Evolutionary conservation across 2,113 vertebrate species (phyloP), one percentile per base, ranked within the genome.

Genomic region (Ceuthmochares aereus): DNA sequence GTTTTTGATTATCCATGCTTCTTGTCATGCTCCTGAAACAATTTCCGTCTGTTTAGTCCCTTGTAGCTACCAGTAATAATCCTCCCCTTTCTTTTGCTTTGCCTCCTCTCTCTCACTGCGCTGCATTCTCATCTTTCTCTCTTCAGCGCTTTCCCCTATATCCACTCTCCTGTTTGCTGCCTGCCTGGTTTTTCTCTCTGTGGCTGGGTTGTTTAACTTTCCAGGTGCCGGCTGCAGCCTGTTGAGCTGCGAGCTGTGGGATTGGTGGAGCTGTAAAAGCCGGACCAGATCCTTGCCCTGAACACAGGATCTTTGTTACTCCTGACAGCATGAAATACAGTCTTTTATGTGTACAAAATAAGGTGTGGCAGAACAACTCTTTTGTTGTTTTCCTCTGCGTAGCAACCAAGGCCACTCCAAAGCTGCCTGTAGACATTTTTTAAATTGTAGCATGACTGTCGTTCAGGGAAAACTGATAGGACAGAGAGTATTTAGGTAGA

Each of bases 341-440:
- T 23, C 93, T 76, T 76, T 79, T 66, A 52, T 58, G 83, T 64
- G 64, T 70, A 43, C 3, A 14, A 59, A 96, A 84, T 56, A 89
- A 88, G 96, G 96, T 43, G 86, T 82, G 96, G 93, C 96, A 22
- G 68, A 84, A 34, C 75, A 90, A 89, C 58, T 75, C 42, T 88
- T 54, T 20, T 68, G 52, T 89, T 92, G 16, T 66, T 93, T 79
- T 55, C 30, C 25, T 55, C 34, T 64, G 72, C 4, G 0, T 68
- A 84, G 88, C 76, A 93, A 72, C 75, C 4, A 1, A 42, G 36
- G 5, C 54, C 2, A 2, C n/a, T 56, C 37, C 60, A 36, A 59
- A 85, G 36, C n/a, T 83, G 54, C 29, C 64, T 49, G 12, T 19
- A 32, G 73, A 7, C 17, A 29, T 16, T 72, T 78, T 86, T 72